These are phyloP conservation scores for Semnornis frantzii DNA, from an alignment of 2,113 vertebrate genomes.

Conservation along the genomic window DNA sequence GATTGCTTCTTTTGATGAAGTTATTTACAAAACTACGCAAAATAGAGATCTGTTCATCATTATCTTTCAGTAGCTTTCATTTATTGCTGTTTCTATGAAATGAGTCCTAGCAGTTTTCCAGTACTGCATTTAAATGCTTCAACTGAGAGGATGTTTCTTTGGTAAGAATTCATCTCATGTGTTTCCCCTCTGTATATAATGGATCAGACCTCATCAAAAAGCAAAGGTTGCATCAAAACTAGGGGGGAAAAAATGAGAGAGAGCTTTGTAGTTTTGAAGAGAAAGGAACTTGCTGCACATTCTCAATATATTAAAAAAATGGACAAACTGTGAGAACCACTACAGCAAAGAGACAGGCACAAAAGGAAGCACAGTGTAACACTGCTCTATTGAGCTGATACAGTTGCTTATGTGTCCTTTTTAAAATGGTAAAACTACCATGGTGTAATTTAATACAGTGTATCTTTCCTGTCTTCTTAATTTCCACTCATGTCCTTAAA, in stretches of 20 bases:
- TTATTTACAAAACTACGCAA: conserved; percentile 36
- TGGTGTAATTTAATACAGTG: not conserved
- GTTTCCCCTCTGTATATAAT: not conserved
- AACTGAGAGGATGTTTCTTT: conserved; percentile 20
- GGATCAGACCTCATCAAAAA: conserved; percentile 5
- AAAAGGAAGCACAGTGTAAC: not conserved
- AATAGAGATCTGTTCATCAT: conserved; percentile 38
- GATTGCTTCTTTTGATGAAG: conserved; percentile 47
- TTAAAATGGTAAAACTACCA: not conserved
- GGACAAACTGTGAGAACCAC: not conserved
- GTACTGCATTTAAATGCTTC: conserved; percentile 28
- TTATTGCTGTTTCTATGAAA: conserved; percentile 19
- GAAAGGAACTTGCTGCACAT: not conserved
- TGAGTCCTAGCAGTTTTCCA: conserved; percentile 34
- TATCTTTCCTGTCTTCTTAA: not conserved
- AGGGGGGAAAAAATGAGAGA: not conserved
- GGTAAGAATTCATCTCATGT: not conserved
- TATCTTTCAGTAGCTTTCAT: conserved; percentile 56
- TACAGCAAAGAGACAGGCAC: not conserved
- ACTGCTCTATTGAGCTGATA: not conserved
- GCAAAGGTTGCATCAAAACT: conserved; percentile 18
- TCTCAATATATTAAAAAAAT: not conserved
- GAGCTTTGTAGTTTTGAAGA: not conserved
- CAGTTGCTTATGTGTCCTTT: not conserved
- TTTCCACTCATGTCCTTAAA: not conserved